A percentile compares a stretch with the other conserved stretches of the same genome.
phyloP scores from a whole-genome alignment of 2,113 vertebrate species.

The Gyps fulvus region DNA sequence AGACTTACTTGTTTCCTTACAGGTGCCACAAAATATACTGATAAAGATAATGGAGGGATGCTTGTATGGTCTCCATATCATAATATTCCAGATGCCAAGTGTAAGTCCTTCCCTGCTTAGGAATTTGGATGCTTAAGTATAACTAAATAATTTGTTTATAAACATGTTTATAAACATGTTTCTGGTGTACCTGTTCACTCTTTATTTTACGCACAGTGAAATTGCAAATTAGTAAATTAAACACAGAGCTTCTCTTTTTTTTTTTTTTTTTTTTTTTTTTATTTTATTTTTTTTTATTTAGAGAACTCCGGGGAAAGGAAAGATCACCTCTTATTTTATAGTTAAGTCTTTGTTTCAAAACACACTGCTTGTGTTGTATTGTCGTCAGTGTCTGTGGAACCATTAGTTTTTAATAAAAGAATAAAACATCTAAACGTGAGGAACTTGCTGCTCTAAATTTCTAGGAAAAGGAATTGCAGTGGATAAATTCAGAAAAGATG shows the following conservation, averaged over 20 bases:
- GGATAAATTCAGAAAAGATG: not conserved
- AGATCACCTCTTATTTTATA: not conserved
- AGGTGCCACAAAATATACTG: constrained; percentile 91
- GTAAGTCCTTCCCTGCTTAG: constrained; percentile 75
- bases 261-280: too few species aligned
- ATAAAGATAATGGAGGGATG: constrained; percentile 96
- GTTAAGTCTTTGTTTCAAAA: not conserved
- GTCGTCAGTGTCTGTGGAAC: not conserved
- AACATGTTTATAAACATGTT: not conserved
- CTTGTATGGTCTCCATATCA: constrained; percentile 96
- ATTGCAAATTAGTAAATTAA: not conserved
- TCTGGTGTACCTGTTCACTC: not conserved
- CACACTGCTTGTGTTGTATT: not conserved
- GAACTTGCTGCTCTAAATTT: not conserved
- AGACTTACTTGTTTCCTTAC: constrained; percentile 41
- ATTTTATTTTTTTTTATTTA: not conserved
- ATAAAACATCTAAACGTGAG: not conserved
- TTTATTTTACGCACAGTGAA: not conserved
- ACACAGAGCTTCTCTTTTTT: not conserved
- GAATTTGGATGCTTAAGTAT: not conserved
- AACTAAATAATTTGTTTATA: not conserved
- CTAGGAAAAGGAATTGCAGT: not conserved
- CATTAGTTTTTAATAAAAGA: not conserved
- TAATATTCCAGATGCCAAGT: constrained; percentile 85
- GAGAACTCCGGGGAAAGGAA: not conserved